A percentile compares a stretch with the other conserved stretches of the same genome.
Conservation (phyloP, 2,797 vertebrate genomes). For the Cercopithecus mitis region DNA sequence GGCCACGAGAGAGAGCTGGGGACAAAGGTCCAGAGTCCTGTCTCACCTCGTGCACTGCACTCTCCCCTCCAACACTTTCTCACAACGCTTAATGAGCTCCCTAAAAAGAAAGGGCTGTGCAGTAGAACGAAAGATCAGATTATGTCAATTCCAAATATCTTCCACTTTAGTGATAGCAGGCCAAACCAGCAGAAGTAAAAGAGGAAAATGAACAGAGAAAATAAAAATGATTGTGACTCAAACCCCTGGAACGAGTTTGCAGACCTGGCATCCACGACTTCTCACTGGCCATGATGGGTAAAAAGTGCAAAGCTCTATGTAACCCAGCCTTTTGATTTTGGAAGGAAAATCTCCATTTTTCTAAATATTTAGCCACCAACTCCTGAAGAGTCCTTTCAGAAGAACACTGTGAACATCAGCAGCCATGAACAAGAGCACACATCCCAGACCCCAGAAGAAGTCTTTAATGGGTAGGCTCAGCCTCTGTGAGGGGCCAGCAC, state of each 20-base stretch:
- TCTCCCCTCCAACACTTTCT: not conserved
- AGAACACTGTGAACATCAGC: fast-evolving
- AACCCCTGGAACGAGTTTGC: not conserved
- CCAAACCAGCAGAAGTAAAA: not conserved
- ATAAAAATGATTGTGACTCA: not conserved
- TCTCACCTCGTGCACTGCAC: fast-evolving
- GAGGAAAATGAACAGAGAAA: not conserved
- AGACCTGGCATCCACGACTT: fast-evolving
- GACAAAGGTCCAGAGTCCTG: not conserved
- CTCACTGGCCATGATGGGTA: fast-evolving
- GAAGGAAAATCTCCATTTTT: not conserved
- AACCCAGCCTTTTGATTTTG: not conserved
- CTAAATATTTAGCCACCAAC: not conserved
- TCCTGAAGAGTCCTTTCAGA: not conserved
- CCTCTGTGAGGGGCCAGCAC: too few species aligned
- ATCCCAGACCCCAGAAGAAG: not conserved
- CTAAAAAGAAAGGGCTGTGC: fast-evolving
- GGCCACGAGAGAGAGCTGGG: too few species aligned
- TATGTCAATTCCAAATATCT: not conserved
- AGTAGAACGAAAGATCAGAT: not conserved
- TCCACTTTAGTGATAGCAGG: not conserved
- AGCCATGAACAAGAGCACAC: not conserved
- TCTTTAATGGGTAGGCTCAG: not conserved
- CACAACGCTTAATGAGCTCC: fast-evolving
- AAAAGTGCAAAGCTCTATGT: too few species aligned